Evolutionary conservation across 2,888 invertebrate species (phyloP), one percentile per base, ranked within the genome.

Genomic region (Heliconius ethilla): DNA sequence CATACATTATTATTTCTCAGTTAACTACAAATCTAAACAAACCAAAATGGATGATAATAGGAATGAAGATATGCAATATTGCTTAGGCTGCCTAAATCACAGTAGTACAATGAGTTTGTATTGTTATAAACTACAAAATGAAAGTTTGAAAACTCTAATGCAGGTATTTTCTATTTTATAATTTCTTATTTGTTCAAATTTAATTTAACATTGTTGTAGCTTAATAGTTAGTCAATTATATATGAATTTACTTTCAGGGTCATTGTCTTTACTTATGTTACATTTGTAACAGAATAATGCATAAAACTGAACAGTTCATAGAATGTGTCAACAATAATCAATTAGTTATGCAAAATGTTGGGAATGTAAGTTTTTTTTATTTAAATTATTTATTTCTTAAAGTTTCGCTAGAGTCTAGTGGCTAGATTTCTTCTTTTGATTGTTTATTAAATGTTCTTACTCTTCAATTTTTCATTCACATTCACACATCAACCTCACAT

Each of bases 311-410:
- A 69, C 33, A 80, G 1, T 92, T 93, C 70, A 87, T 92, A 75
- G 86, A 89, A 72, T 90, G 87, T 86, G 91, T 92, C 0, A 88
- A 90, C 59, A 90, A 84, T 74, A 91, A 92, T 82, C 91, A 92
- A 79, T 84, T 88, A 40, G 81, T 89, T 59, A 78, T 93, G 77
- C 86, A 89, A 76, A 91, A 89, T 76, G 84, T 87, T 77, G 81
- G 85, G 37, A 86, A 83, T 84, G 92, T 92, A 86, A 87, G 90
- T 88, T 40, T 45, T n/a, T 25, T 51, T 22, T 51, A 22, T 51
- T 51, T 22, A 15, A 45, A 13, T 45, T 45, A 15, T 13, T 45
- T 45, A 45, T 45, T 45, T 40, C 40, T 45, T 15, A 45, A 45
- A 45, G 40, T 45, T 45, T 45, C 4, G 0, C 40, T 45, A 40